Percentiles rank a stretch among this genome's conserved stretches.
phyloP scores from a whole-genome alignment of 2,888 invertebrate genomes.

The Schizotus pectinicornis region DNA sequence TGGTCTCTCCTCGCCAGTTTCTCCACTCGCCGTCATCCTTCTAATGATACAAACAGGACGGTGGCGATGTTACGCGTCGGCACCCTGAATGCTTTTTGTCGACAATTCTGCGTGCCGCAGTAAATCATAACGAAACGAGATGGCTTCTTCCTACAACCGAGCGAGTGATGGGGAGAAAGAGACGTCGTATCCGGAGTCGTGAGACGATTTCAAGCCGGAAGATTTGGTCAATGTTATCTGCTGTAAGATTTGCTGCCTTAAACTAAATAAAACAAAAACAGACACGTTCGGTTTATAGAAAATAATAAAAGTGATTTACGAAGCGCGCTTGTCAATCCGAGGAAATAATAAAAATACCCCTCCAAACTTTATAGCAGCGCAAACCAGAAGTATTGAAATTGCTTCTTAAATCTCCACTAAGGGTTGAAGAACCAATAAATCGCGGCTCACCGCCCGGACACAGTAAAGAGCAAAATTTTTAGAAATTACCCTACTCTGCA shows the following conservation, averaged over 20 bases:
- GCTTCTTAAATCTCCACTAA: too few species aligned
- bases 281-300: slow-evolving; percentile 34
- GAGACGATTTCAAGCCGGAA: slow-evolving; percentile 35
- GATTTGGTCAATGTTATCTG: slow-evolving; percentile 44
- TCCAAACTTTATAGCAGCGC: too few species aligned
- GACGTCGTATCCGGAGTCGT: slow-evolving; percentile 31
- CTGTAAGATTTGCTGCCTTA: slow-evolving; percentile 37
- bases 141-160: slow-evolving; percentile 12
- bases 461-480: too few species aligned
- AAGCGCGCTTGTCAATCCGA: slow-evolving; percentile 8
- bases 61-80: background rate
- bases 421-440: too few species aligned
- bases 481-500: too few species aligned
- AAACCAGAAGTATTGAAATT: too few species aligned
- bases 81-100: background rate
- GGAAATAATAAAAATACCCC: slow-evolving; percentile 12
- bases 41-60: slow-evolving; percentile 10
- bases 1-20: slow-evolving; percentile 24
- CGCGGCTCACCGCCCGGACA: too few species aligned
- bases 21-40: slow-evolving; percentile 16
- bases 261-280: slow-evolving; percentile 34
- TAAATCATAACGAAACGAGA: slow-evolving; percentile 33
- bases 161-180: background rate
- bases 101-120: slow-evolving; percentile 18
- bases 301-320: slow-evolving; percentile 24